Conservation (phyloP, 2,113 vertebrate genomes). For the Burhinus bistriatus region DNA sequence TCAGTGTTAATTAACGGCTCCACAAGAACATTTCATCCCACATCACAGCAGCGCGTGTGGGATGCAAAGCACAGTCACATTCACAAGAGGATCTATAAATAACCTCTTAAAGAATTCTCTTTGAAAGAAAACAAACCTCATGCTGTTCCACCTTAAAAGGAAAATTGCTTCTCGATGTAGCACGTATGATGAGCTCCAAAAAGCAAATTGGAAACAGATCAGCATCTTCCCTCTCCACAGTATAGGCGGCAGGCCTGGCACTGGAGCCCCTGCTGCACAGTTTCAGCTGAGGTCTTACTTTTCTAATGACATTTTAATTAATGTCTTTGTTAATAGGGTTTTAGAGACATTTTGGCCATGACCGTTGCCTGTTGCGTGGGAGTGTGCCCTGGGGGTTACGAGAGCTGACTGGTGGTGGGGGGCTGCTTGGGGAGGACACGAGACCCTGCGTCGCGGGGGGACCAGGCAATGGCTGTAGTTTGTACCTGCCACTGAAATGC, state of each 20-base stretch:
- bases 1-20: not conserved
- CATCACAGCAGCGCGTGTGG: not conserved
- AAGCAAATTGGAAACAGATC: slow-evolving; percentile 70
- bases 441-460: accelerated
- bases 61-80: not conserved
- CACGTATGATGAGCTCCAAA: slow-evolving; percentile 37
- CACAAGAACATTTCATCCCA: not conserved
- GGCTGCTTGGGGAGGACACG: not conserved
- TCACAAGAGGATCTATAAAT: slow-evolving; percentile 21
- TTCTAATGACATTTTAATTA: not conserved
- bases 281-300: not conserved
- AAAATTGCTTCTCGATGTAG: slow-evolving; percentile 10
- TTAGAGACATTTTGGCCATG: not conserved
- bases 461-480: accelerated
- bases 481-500: not conserved
- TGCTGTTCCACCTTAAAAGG: slow-evolving; percentile 56
- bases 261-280: not conserved
- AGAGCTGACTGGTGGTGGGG: too few relatives aligned
- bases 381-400: accelerated
- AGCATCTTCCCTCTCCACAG: not conserved
- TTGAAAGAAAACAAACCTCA: slow-evolving; percentile 5
- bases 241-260: not conserved
- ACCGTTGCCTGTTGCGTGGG: not conserved
- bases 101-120: slow-evolving; percentile 15
- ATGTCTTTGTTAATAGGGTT: not conserved